Percentiles rank a stretch among this genome's conserved stretches.
phyloP scores from a whole-genome alignment of 2,113 vertebrate genomes.

The Leptodactylus fuscus region DNA sequence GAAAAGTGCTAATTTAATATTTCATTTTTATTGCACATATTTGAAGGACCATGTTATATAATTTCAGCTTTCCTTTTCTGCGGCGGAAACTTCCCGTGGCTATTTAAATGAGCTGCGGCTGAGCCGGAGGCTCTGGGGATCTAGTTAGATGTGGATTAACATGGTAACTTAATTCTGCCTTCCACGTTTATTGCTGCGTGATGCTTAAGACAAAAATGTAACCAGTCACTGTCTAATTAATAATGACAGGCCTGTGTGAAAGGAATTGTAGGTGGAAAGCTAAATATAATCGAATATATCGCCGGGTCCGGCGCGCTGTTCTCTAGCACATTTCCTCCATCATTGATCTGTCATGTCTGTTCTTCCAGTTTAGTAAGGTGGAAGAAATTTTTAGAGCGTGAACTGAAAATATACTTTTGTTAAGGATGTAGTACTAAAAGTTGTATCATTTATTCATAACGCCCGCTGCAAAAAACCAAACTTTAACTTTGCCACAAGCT shows the following conservation, averaged over 20 bases:
- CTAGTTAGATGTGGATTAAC: conserved; percentile 48
- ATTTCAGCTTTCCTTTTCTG: neutral
- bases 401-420: conserved; percentile 52
- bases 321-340: neutral
- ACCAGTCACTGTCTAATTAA: conserved; percentile 40
- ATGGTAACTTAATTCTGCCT: conserved; percentile 27
- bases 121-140: neutral
- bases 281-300: conserved; percentile 32
- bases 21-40: neutral
- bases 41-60: neutral
- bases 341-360: conserved; percentile 41
- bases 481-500: neutral
- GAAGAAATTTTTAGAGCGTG: conserved; percentile 50
- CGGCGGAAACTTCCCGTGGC: conserved; percentile 17
- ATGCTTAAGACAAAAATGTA: conserved; percentile 41
- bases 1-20: too few relatives aligned
- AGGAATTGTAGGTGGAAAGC: conserved; percentile 13
- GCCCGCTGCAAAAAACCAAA: neutral
- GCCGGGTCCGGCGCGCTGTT: neutral
- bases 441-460: conserved; percentile 51
- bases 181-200: conserved; percentile 8
- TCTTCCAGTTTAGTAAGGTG: conserved; percentile 41
- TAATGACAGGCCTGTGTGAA: conserved; percentile 16
- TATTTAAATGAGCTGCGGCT: neutral
- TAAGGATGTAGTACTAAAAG: conserved; percentile 43